These are phyloP conservation scores for Cirrhinus molitorella DNA, from an alignment of 2,797 vertebrate species.

Conservation along the genomic window DNA sequence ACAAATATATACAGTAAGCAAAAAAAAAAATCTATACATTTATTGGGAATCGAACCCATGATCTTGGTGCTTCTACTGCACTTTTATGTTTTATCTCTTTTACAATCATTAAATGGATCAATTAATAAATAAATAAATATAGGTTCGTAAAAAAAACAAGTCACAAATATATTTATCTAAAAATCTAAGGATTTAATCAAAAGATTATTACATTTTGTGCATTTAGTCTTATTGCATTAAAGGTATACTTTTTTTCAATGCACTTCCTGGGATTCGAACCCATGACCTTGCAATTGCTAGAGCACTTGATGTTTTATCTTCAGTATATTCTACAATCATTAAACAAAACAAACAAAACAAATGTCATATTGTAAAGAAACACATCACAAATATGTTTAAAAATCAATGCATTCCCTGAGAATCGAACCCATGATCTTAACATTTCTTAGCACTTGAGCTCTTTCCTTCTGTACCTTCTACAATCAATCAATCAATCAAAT, in stretches of 20 bases:
- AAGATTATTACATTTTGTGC: not conserved
- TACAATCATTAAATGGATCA: too few relatives aligned
- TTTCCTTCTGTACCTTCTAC: not conserved
- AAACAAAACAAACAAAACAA: not conserved
- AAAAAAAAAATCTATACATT: not conserved
- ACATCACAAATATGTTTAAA: not conserved
- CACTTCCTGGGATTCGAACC: not conserved
- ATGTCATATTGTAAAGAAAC: not conserved
- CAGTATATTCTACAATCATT: not conserved
- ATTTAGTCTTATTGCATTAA: too few relatives aligned
- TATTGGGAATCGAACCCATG: not conserved
- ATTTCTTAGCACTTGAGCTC: not conserved
- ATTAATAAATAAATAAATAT: not conserved
- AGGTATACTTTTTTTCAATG: too few relatives aligned
- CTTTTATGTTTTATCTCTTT: too few relatives aligned
- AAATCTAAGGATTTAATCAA: not conserved
- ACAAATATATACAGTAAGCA: not conserved
- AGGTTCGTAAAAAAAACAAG: not conserved
- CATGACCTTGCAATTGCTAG: not conserved
- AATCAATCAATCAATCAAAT: not conserved
- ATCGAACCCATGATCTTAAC: not conserved
- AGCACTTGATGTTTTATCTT: not conserved
- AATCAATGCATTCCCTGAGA: not conserved
- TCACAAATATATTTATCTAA: not conserved
- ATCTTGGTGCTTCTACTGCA: not conserved